These are phyloP conservation scores for Papilio polyxenes DNA, from an alignment of 1,140 invertebrate species.

Conservation along the genomic window DNA sequence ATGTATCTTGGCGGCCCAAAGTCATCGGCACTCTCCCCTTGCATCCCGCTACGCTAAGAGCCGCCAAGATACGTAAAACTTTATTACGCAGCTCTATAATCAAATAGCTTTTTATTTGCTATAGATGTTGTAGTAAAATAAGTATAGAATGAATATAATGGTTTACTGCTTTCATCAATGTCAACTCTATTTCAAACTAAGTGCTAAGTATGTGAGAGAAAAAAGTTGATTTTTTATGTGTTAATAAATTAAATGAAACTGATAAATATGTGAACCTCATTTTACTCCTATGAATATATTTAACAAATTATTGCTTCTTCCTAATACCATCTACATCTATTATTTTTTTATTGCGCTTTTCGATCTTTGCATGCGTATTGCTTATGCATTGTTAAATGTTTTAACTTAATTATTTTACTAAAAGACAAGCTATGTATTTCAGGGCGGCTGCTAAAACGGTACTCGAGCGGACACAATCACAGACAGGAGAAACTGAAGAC, in stretches of 20 bases:
- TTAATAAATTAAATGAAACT: neutral
- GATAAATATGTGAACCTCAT: neutral
- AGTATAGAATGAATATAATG: no score
- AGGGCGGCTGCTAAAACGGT: constrained; percentile 73
- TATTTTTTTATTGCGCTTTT: neutral
- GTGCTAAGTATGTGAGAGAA: no score
- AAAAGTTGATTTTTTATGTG: no score
- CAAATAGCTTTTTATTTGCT: no score
- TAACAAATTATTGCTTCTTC: neutral
- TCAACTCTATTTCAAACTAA: no score
- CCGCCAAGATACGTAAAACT: no score
- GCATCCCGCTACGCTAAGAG: no score
- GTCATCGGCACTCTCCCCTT: neutral
- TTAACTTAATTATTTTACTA: neutral
- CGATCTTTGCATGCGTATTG: constrained; percentile 5
- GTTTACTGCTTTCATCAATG: no score
- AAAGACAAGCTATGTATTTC: constrained; percentile 41
- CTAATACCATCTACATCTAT: neutral
- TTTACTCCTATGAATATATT: neutral
- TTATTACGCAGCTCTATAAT: no score
- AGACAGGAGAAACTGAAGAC: constrained; percentile 79
- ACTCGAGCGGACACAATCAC: constrained; percentile 73
- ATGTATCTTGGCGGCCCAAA: no score
- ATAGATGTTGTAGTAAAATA: no score
- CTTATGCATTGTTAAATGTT: constrained; percentile 2